A percentile compares a stretch with the other conserved stretches of the same genome.
These are phyloP conservation scores for Nicator chloris DNA, from an alignment of 2,113 vertebrate species.

Conservation along the genomic window DNA sequence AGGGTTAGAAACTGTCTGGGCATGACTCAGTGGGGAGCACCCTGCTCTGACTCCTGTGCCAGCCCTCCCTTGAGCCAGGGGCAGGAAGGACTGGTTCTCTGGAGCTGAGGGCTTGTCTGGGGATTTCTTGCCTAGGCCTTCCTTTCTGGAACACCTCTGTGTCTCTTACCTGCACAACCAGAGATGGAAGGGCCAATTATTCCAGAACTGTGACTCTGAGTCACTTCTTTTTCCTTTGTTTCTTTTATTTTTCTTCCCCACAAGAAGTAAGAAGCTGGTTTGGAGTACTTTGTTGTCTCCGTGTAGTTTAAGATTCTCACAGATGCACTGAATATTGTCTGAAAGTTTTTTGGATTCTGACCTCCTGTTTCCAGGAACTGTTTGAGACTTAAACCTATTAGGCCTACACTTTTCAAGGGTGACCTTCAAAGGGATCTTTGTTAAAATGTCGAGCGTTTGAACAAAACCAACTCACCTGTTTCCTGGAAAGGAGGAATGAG, in stretches of 20 bases:
- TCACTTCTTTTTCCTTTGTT: not conserved
- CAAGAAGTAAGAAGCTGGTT: not conserved
- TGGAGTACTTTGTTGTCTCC: not conserved
- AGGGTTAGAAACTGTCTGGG: not conserved
- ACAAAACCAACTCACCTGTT: not conserved
- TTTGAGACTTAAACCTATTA: conserved; percentile 10
- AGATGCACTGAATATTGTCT: not conserved
- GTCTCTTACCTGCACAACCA: not conserved
- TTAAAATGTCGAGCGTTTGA: not conserved
- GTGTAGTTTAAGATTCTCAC: not conserved
- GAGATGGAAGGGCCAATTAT: not conserved
- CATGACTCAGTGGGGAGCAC: not conserved
- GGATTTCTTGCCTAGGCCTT: not conserved
- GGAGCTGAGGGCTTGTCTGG: not conserved
- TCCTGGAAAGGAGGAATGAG: not conserved
- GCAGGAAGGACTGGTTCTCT: not conserved
- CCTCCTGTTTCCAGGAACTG: not conserved
- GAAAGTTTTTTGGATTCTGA: not conserved
- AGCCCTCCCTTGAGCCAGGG: not conserved
- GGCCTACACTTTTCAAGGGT: not conserved
- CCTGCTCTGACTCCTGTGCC: not conserved
- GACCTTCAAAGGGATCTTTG: conserved; percentile 3
- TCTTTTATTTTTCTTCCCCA: not conserved
- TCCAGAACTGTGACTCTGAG: not conserved
- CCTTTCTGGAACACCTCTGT: not conserved